phyloP scores from a whole-genome alignment of 2,888 invertebrate genomes.

The Sinodicranocentrus sp. region DNA sequence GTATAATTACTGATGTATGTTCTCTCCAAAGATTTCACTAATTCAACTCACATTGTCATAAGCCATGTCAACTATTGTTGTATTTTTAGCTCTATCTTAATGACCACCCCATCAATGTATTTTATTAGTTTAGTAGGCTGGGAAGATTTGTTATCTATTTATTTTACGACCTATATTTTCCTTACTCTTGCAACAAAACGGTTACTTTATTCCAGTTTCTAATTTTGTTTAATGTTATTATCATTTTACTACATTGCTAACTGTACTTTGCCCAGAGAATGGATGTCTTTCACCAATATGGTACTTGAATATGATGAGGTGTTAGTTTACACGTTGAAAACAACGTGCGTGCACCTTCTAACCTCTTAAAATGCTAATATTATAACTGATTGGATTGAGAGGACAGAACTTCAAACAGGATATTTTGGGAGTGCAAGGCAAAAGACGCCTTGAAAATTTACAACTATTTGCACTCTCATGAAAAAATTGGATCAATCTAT shows the following conservation, averaged over 20 bases:
- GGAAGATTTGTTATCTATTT: constrained; percentile 53
- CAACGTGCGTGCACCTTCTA: no score
- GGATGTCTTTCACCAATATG: constrained; percentile 1
- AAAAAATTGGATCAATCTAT: no score
- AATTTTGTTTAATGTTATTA: background rate
- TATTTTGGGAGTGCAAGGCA: no score
- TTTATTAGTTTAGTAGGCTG: constrained; percentile 1
- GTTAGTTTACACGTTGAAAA: no score
- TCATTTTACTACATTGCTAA: background rate
- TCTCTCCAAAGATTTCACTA: no score
- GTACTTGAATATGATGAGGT: background rate
- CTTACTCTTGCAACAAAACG: background rate
- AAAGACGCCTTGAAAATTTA: no score
- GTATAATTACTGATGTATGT: constrained; percentile 5
- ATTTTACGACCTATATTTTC: constrained; percentile 36
- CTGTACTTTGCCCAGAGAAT: background rate
- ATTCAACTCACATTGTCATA: no score
- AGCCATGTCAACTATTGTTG: no score
- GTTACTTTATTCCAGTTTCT: constrained; percentile 11
- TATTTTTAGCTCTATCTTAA: background rate
- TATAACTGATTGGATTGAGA: no score
- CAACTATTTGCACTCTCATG: no score
- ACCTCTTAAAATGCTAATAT: no score
- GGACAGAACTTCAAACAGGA: no score
- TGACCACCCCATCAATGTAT: background rate